Base-by-base conservation (phyloP, 2,113 vertebrate genomes). In the Hirundichthys speculiger region DNA sequence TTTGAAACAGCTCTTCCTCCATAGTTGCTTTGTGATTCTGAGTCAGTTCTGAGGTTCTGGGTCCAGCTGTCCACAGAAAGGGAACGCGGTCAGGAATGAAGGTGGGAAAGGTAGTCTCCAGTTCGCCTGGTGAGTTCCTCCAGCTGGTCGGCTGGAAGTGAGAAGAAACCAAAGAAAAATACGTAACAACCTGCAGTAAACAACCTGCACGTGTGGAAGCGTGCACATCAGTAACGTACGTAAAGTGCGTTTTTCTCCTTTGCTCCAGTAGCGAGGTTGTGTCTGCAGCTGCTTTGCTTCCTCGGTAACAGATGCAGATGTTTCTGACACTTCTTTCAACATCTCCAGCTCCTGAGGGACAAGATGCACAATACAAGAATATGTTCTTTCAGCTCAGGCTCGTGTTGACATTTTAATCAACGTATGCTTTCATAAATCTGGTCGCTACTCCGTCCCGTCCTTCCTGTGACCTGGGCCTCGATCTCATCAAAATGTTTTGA, bases 261-360 rank as follows among this genome's bases (percentile, higher is more conserved):
- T 57, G 45, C 84, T 86, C 87, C 89, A 90, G 64, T 81, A 88
- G 34, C 38, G 34, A 12, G 68, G 83, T 14, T 82, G 67, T 4
- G 87, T 90, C 39, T 92, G 84, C 0, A 87, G 72, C 39, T 54
- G 30, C 6, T 72, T 76, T 1, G 89, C 87, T 0, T 86, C 86
- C 13, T 81, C 63, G 1, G 45, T 69, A 43, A 92, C 5, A 0
- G 48, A 65, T 1, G n/a, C 48, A 0, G 91, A 92, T 2, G 90
- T 86, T 50, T 88, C 88, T 11, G 75, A 87, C n/a, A 93, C 69
- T 75, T 93, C 90, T 14, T 81, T 79, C 2, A 93, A 24, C 38
- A 89, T 84, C n/a, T 92, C 86, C 38, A 94, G 40, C 61, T 94
- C 93, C 93, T 94, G 60, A 45, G 1, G 39, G 39, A 18, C 1